These are phyloP conservation scores for Lamellibrachia columna DNA, from an alignment of 2,888 invertebrate species.

Conservation along the genomic window DNA sequence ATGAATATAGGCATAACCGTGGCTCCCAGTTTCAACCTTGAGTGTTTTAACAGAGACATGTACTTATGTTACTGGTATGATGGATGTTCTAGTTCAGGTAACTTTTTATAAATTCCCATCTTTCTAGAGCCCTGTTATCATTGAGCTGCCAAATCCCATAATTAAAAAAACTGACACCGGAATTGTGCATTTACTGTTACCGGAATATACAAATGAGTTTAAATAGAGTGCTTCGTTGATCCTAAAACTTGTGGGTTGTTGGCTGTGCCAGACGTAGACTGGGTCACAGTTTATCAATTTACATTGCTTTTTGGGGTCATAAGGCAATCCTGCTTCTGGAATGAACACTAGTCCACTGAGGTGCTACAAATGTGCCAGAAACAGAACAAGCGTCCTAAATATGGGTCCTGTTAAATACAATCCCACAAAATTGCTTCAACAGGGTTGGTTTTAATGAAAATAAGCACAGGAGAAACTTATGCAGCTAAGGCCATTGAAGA, in stretches of 20 bases:
- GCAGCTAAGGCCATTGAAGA: neutral
- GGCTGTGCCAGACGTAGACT: neutral
- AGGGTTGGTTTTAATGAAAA: neutral
- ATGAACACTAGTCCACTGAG: neutral
- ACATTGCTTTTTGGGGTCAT: neutral
- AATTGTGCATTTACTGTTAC: neutral
- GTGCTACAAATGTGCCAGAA: neutral
- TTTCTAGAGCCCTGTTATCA: no score
- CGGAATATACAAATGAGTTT: neutral
- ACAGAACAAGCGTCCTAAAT: neutral
- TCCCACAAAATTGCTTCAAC: neutral
- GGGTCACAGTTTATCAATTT: constrained; percentile 14
- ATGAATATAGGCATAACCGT: no score
- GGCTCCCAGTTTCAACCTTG: no score
- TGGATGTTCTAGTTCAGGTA: no score
- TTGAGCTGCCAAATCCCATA: no score
- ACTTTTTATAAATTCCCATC: no score
- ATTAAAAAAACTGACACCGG: neutral
- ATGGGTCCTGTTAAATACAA: neutral
- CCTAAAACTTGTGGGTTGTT: neutral
- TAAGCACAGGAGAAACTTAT: neutral
- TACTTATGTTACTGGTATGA: no score
- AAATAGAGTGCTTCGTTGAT: neutral
- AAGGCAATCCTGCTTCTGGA: neutral
- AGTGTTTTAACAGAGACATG: no score